Conservation (phyloP, 2,113 vertebrate species). For the Gadus macrocephalus region DNA sequence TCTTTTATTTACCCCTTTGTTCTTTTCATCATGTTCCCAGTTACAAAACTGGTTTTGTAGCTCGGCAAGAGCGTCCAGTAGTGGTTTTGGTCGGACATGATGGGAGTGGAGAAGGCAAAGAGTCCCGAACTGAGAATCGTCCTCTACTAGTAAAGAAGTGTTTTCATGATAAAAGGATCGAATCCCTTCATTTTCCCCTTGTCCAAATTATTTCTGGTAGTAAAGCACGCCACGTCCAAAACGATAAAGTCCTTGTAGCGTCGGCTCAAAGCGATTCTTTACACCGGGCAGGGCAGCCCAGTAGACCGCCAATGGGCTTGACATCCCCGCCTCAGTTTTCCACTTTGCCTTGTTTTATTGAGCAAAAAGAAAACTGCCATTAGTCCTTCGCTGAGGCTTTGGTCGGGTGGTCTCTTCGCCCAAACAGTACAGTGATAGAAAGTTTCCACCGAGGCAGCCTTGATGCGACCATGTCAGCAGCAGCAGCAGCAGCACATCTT, state of each 20-base stretch:
- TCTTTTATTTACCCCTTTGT: slow-evolving; percentile 76
- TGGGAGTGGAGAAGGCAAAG: slow-evolving; percentile 30
- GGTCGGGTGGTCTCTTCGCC: neutral
- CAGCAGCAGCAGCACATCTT: neutral
- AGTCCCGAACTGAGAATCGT: too few relatives aligned
- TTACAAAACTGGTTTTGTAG: slow-evolving; percentile 81
- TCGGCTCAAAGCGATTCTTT: slow-evolving; percentile 39
- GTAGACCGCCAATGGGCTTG: neutral
- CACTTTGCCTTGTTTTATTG: neutral
- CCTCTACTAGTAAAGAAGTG: too few relatives aligned
- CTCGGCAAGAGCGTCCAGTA: slow-evolving; percentile 84
- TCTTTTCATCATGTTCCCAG: slow-evolving; percentile 81
- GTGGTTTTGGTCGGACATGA: slow-evolving; percentile 86
- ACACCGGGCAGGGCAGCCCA: slow-evolving; percentile 30
- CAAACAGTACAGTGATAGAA: slow-evolving; percentile 44
- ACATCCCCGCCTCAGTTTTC: slow-evolving; percentile 35
- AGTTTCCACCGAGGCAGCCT: slow-evolving; percentile 54
- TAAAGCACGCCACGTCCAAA: slow-evolving; percentile 43
- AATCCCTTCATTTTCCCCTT: neutral
- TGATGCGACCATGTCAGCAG: slow-evolving; percentile 40
- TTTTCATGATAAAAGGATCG: slow-evolving; percentile 4
- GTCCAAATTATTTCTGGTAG: slow-evolving; percentile 19
- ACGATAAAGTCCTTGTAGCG: slow-evolving; percentile 43
- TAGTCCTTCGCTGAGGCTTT: neutral
- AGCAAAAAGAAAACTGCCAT: neutral